Evolutionary conservation across 1,140 invertebrate species (phyloP).

Genomic region (Drosophila nigromelanica): DNA sequence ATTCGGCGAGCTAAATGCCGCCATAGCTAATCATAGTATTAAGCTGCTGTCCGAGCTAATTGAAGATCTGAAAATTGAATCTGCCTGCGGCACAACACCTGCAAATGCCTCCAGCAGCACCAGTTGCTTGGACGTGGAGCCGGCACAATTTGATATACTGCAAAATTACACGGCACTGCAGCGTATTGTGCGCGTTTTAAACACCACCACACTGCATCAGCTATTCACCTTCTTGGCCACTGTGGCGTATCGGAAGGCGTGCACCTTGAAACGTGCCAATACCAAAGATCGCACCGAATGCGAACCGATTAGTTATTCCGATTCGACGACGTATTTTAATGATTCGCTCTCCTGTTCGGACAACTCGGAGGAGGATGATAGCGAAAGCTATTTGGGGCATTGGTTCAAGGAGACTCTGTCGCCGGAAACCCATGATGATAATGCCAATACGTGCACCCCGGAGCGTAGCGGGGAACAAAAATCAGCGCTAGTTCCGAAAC

Average conservation of each 20-base stretch:
- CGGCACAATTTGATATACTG: conserved; percentile 83
- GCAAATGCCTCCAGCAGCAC: conserved; percentile 63
- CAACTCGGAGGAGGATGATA: conserved; percentile 93
- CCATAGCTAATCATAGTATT: conserved; percentile 90
- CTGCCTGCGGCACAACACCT: conserved; percentile 85
- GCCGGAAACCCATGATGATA: conserved; percentile 88
- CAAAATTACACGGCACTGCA: conserved; percentile 85
- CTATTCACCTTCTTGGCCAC: conserved; percentile 94
- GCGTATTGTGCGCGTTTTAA: conserved; percentile 84
- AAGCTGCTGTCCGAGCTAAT: conserved; percentile 87
- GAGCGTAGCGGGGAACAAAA: conserved; percentile 84
- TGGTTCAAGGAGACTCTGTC: conserved; percentile 97
- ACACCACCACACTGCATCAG: conserved; percentile 87
- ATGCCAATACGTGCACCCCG: conserved; percentile 83
- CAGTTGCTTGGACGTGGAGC: conserved; percentile 73
- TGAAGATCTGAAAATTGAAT: conserved; percentile 88
- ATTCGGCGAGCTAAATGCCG: conserved; percentile 92
- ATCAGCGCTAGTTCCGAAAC: conserved; percentile 90
- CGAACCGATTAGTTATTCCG: conserved; percentile 92
- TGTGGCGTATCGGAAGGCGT: conserved; percentile 95
- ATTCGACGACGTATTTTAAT: conserved; percentile 96
- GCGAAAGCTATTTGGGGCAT: conserved; percentile 94
- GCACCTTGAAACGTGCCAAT: conserved; percentile 89
- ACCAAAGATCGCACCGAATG: conserved; percentile 91
- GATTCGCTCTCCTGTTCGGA: conserved; percentile 95